Conservation (phyloP, 1,140 invertebrate genomes). For the Drosophila arawakana region DNA sequence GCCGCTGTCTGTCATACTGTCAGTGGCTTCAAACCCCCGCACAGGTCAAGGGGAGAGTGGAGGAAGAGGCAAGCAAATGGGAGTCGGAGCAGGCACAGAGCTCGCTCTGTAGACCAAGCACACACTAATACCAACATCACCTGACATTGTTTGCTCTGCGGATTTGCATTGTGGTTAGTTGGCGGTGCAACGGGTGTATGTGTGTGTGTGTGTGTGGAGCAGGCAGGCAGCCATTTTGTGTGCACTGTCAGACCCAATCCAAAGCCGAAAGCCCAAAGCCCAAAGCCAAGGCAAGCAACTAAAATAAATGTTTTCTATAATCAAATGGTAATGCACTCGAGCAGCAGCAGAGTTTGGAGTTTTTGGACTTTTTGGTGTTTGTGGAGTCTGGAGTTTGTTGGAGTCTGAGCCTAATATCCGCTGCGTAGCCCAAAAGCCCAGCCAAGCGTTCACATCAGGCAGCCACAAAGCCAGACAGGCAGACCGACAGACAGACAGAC, state of each 20-base stretch:
- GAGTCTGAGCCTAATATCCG: conserved; percentile 31
- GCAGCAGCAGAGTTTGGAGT: conserved; percentile 4
- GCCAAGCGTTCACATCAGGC: conserved; percentile 58
- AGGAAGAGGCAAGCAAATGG: background rate
- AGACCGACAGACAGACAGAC: background rate
- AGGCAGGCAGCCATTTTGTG: conserved; percentile 48
- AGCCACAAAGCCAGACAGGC: conserved; percentile 28
- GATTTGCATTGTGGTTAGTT: conserved; percentile 82
- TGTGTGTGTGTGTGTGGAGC: conserved; percentile 31
- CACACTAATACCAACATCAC: conserved; percentile 59
- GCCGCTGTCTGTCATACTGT: conserved; percentile 69
- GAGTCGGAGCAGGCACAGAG: conserved; percentile 6
- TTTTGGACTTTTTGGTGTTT: background rate
- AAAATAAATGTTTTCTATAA: conserved; percentile 83
- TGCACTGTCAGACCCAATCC: conserved; percentile 36
- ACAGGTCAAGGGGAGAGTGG: conserved; percentile 12
- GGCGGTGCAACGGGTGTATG: conserved; percentile 59
- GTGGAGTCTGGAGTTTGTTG: background rate
- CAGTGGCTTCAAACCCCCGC: conserved; percentile 22
- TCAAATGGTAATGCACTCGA: conserved; percentile 81
- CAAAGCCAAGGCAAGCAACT: conserved; percentile 19
- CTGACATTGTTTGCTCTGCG: conserved; percentile 82
- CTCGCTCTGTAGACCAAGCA: conserved; percentile 2
- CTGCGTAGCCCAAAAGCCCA: conserved; percentile 37
- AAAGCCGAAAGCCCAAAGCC: background rate